These are phyloP conservation scores for Conus canariensis DNA, from an alignment of 2,888 invertebrate genomes.

Conservation along the genomic window DNA sequence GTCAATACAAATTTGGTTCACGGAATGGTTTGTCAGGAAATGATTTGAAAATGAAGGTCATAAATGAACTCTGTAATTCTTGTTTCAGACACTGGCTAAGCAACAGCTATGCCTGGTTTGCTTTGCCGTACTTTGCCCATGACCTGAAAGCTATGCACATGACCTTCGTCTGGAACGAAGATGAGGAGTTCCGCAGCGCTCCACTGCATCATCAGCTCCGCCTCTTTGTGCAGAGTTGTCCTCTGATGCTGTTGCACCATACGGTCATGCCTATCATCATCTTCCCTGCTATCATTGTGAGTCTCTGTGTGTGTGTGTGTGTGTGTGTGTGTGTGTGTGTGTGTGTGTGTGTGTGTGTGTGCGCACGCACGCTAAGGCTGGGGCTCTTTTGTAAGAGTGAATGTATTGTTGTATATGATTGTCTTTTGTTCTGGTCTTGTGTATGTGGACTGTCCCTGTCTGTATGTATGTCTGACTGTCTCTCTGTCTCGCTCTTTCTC, in stretches of 20 bases:
- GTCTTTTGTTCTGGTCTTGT: neutral
- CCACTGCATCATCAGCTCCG: neutral
- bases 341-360: neutral
- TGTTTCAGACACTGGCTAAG: conserved; percentile 70
- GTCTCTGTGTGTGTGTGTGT: conserved; percentile 41
- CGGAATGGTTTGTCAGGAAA: too few relatives aligned
- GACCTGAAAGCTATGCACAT: conserved; percentile 72
- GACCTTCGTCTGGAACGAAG: conserved; percentile 54
- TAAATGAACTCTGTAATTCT: too few relatives aligned
- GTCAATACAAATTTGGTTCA: too few relatives aligned
- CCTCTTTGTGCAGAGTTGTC: conserved; percentile 25
- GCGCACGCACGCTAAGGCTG: neutral
- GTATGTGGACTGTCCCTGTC: neutral
- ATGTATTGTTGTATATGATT: neutral
- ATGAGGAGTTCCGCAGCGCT: conserved; percentile 48
- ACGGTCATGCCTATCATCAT: conserved; percentile 68
- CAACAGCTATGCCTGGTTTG: conserved; percentile 70
- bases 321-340: neutral
- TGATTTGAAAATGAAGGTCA: too few relatives aligned
- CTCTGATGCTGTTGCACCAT: conserved; percentile 71
- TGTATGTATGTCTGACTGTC: neutral
- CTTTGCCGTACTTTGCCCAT: conserved; percentile 71
- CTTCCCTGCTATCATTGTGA: conserved; percentile 70
- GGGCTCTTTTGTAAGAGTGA: neutral
- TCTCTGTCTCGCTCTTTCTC: too few relatives aligned